Percentiles rank a stretch among this genome's conserved stretches.
phyloP scores from a whole-genome alignment of 1,140 invertebrate genomes.

The Drosophila dunni region DNA sequence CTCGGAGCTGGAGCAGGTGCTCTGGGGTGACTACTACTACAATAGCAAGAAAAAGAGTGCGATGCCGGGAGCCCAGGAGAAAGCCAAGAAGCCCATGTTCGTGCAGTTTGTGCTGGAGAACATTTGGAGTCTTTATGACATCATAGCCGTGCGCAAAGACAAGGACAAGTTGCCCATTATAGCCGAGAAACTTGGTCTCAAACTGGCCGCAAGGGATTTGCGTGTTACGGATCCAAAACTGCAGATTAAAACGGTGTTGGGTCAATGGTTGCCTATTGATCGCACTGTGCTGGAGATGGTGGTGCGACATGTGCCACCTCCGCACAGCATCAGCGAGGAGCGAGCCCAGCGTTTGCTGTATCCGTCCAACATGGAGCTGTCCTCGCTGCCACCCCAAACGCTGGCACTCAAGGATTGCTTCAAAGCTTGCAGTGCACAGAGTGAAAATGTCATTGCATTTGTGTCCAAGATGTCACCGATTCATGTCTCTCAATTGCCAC shows the following conservation, averaged over 20 bases:
- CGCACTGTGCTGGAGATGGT: conserved; percentile 92
- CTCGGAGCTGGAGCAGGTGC: conserved; percentile 89
- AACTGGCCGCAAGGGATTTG: conserved; percentile 91
- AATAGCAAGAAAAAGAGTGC: conserved; percentile 95
- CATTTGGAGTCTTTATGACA: conserved; percentile 96
- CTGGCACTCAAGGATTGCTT: conserved; percentile 91
- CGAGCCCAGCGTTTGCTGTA: conserved; percentile 92
- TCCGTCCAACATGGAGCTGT: conserved; percentile 88
- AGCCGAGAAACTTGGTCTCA: conserved; percentile 92
- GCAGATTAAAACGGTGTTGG: conserved; percentile 92
- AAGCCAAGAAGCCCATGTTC: conserved; percentile 98
- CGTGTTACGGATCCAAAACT: conserved; percentile 91
- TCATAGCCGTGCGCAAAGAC: conserved; percentile 91
- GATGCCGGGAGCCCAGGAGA: conserved; percentile 95
- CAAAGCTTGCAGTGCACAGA: conserved; percentile 88
- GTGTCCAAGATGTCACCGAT: conserved; percentile 92
- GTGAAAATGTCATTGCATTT: conserved; percentile 93
- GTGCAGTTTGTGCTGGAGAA: conserved; percentile 98
- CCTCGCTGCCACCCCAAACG: conserved; percentile 89
- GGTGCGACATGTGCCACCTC: conserved; percentile 92
- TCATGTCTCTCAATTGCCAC: conserved; percentile 89
- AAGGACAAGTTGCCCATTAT: conserved; percentile 93
- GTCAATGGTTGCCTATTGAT: conserved; percentile 96
- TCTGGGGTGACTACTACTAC: conserved; percentile 98
- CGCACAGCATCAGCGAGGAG: conserved; percentile 90